phyloP scores from a whole-genome alignment of 2,797 vertebrate genomes.

The Oryzias dopingdopingensis region DNA sequence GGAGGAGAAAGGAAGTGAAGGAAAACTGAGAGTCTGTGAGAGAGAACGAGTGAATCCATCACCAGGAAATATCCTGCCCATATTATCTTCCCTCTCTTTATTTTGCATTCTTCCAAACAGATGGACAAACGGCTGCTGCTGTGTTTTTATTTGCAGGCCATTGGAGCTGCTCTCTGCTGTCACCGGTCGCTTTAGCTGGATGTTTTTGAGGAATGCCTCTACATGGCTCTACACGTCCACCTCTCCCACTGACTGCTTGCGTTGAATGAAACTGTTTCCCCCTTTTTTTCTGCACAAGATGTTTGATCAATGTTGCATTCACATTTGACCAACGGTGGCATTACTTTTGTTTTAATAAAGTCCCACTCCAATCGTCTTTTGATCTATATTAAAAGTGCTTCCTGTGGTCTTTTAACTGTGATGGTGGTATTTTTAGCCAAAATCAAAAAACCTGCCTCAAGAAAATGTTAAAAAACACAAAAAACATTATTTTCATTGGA shows the following conservation, averaged over 20 bases:
- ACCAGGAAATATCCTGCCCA: conserved; percentile 29
- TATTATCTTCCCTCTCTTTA: conserved; percentile 16
- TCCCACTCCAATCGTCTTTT: no score
- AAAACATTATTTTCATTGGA: neutral
- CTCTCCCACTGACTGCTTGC: conserved; percentile 14
- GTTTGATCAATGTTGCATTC: neutral
- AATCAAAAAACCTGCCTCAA: no score
- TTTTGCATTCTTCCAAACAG: conserved; percentile 61
- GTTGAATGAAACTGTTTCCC: neutral
- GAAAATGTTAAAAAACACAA: no score
- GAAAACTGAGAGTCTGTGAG: conserved; percentile 32
- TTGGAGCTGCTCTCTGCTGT: conserved; percentile 57
- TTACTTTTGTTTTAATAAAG: neutral
- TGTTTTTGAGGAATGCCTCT: conserved; percentile 66
- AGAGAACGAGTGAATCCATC: conserved; percentile 47
- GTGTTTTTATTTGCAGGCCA: conserved; percentile 63
- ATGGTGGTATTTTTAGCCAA: no score
- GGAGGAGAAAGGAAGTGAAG: conserved; percentile 37
- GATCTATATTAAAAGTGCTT: no score
- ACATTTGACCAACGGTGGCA: neutral
- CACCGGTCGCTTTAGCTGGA: conserved; percentile 69
- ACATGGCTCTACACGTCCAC: conserved; percentile 68
- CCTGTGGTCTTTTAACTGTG: no score
- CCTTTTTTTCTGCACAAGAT: neutral
- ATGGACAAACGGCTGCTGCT: conserved; percentile 23